Percentiles rank a stretch among this genome's conserved stretches.
phyloP scores from a whole-genome alignment of 2,113 vertebrate genomes.

The Sminthopsis crassicaudata region DNA sequence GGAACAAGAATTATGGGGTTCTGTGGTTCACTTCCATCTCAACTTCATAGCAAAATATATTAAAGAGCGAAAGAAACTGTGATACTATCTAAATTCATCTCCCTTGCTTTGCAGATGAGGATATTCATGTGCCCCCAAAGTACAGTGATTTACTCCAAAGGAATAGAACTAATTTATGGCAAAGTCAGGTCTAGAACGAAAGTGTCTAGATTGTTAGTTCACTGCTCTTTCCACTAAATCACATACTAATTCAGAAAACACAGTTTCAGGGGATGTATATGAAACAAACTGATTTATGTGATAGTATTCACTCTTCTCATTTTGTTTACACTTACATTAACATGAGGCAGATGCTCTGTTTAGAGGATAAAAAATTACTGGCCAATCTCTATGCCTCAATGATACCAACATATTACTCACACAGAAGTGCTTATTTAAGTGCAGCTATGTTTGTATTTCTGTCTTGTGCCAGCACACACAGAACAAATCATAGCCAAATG shows the following conservation, averaged over 20 bases:
- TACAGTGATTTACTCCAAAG: neutral
- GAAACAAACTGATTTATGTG: conserved; percentile 17
- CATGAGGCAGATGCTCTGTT: conserved; percentile 3
- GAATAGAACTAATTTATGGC: neutral
- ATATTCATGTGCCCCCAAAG: neutral
- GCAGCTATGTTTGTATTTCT: conserved; percentile 29
- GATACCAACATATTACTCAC: neutral
- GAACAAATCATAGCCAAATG: conserved; percentile 46
- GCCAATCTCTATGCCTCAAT: conserved; percentile 4
- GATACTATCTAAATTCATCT: neutral
- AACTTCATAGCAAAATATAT: neutral
- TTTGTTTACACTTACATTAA: conserved; percentile 19
- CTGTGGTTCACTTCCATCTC: neutral
- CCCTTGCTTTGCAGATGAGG: neutral
- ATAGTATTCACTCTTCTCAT: neutral
- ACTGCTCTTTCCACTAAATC: neutral
- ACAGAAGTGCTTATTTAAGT: conserved; percentile 38
- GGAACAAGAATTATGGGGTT: neutral
- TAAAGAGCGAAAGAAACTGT: neutral
- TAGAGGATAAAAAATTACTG: conserved; percentile 8
- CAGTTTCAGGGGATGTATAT: neutral
- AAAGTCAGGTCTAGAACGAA: neutral
- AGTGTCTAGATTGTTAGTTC: neutral
- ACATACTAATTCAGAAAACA: neutral
- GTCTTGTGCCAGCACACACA: conserved; percentile 2